phyloP scores from a whole-genome alignment of 2,888 invertebrate genomes.

The Hyposoter didymator region DNA sequence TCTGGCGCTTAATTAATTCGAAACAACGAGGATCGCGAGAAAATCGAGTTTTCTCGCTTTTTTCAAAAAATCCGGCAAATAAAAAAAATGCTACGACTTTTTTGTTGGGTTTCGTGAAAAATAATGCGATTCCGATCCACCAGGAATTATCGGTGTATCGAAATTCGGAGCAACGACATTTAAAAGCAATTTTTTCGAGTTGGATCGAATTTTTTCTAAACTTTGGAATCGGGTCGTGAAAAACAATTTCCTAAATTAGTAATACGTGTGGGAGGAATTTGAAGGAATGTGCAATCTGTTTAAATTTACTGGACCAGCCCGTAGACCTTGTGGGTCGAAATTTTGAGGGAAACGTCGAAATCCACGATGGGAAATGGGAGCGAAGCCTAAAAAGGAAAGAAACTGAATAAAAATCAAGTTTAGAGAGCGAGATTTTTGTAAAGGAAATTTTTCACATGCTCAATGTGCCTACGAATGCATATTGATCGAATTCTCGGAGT shows the following conservation, averaged over 20 bases:
- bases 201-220: not conserved
- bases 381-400: not conserved
- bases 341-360: not conserved
- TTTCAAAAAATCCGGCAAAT: not conserved
- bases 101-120: too few relatives aligned
- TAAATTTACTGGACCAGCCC: not conserved
- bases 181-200: not conserved
- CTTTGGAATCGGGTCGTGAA: not conserved
- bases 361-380: not conserved
- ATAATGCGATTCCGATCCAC: too few relatives aligned
- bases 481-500: constrained; percentile 46
- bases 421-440: constrained; percentile 22
- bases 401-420: not conserved
- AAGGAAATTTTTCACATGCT: constrained; percentile 26
- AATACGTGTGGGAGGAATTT: not conserved
- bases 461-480: constrained; percentile 42
- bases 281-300: not conserved
- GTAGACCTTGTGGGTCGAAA: constrained; percentile 10
- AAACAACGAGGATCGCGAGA: not conserved
- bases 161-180: not conserved
- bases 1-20: not conserved
- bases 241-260: not conserved
- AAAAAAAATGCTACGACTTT: too few relatives aligned
- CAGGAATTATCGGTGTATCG: too few relatives aligned
- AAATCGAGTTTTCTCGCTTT: not conserved